Evolutionary conservation across 2,888 invertebrate genomes (phyloP).

Genomic region (Pseudococcus jackbeardsleyi): DNA sequence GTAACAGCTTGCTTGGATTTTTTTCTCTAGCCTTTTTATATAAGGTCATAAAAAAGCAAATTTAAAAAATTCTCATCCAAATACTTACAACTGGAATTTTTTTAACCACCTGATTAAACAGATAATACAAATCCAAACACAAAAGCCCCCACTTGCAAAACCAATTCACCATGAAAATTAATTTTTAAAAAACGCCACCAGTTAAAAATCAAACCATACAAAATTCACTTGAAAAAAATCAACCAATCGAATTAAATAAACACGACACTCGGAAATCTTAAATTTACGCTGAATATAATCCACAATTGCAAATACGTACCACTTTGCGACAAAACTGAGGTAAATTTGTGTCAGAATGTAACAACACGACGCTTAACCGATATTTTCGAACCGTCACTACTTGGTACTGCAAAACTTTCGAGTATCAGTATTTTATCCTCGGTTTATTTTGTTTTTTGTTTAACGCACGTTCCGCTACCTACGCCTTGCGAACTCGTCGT

Average conservation of each 20-base stretch:
- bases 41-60: no score
- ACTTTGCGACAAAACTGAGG: constrained; percentile 35
- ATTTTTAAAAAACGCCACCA: not conserved
- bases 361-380: constrained; percentile 31
- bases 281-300: not conserved
- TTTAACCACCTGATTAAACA: not conserved
- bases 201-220: not conserved
- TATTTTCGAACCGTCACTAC: constrained; percentile 37
- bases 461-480: constrained; percentile 7
- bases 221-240: not conserved
- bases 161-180: not conserved
- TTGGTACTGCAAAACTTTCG: constrained; percentile 47
- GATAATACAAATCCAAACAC: not conserved
- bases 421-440: constrained; percentile 17
- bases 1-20: no score
- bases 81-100: not conserved
- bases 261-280: not conserved
- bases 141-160: not conserved
- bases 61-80: no score
- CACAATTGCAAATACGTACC: constrained; percentile 10
- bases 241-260: not conserved
- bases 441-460: constrained; percentile 20
- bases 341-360: constrained; percentile 38
- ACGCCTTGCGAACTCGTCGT: not conserved
- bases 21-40: no score